phyloP scores from a whole-genome alignment of 1,140 invertebrate genomes.

The Andrena cerasifolii region DNA sequence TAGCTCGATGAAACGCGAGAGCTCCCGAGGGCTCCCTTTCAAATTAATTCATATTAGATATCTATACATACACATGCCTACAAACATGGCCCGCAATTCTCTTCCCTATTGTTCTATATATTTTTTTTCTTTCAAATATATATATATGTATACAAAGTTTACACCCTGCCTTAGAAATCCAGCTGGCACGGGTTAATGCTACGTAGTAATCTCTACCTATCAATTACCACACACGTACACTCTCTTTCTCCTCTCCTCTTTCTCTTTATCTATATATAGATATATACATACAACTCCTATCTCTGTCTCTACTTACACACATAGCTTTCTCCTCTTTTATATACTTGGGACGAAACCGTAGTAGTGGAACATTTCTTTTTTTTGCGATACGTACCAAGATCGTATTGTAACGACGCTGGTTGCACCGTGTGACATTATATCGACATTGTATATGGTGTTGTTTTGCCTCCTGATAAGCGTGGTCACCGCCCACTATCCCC shows the following conservation, averaged over 20 bases:
- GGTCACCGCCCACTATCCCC: conserved; percentile 25
- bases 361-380: conserved; percentile 47
- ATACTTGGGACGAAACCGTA: conserved; percentile 51
- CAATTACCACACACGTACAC: conserved; percentile 53
- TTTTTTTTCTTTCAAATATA: background rate
- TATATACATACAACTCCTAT: conserved; percentile 11
- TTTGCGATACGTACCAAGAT: conserved; percentile 48
- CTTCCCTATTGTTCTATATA: background rate
- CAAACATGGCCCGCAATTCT: conserved; percentile 52
- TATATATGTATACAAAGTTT: conserved; percentile 23
- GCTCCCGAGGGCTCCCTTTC: conserved; percentile 9
- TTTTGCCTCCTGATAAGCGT: conserved; percentile 55
- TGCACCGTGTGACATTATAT: conserved; percentile 66
- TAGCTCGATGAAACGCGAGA: conserved; percentile 20
- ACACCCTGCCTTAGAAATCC: conserved; percentile 65
- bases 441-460: conserved; percentile 50
- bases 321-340: conserved; percentile 53
- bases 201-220: conserved; percentile 64
- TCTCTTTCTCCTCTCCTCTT: conserved; percentile 12
- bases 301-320: conserved; percentile 15
- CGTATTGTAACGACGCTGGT: conserved; percentile 62
- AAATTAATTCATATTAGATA: conserved; percentile 26
- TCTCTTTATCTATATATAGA: conserved; percentile 6
- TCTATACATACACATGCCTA: conserved; percentile 31
- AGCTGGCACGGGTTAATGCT: conserved; percentile 72